These are phyloP conservation scores for Cyprinella venusta DNA, from an alignment of 2,797 vertebrate genomes.

Conservation along the genomic window DNA sequence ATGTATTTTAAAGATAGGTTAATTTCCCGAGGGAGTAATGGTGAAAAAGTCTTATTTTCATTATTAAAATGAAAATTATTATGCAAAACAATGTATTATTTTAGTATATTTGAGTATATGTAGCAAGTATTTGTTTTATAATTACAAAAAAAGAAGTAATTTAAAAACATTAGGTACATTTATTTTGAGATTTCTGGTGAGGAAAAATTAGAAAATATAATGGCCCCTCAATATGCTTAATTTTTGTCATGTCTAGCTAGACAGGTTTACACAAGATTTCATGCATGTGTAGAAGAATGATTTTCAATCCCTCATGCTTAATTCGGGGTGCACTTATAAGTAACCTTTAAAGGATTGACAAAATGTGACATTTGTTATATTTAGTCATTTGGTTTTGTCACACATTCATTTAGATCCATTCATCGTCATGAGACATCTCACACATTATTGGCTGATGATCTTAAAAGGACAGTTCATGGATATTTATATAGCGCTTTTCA, in stretches of 20 bases:
- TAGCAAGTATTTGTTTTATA: neutral
- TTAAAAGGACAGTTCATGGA: neutral
- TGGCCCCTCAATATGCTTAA: neutral
- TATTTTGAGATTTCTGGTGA: neutral
- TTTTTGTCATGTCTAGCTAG: neutral
- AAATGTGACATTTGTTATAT: neutral
- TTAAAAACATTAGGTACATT: neutral
- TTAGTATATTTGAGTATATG: neutral
- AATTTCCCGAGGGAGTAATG: too few relatives aligned
- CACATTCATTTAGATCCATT: constrained; percentile 19
- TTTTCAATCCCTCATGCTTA: neutral
- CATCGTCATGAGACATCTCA: constrained; percentile 17
- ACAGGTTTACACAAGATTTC: neutral
- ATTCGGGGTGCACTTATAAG: neutral
- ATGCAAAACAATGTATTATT: neutral
- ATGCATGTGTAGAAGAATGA: neutral
- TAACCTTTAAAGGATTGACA: neutral
- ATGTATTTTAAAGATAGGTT: too few relatives aligned
- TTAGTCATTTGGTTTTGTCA: neutral
- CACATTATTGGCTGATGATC: constrained; percentile 14
- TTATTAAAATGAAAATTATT: too few relatives aligned
- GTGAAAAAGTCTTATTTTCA: too few relatives aligned
- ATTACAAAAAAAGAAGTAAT: neutral
- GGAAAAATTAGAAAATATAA: neutral
- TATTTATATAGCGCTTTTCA: too few relatives aligned